Evolutionary conservation across 2,888 invertebrate species (phyloP).

Genomic region (Geotrupes spiniger): DNA sequence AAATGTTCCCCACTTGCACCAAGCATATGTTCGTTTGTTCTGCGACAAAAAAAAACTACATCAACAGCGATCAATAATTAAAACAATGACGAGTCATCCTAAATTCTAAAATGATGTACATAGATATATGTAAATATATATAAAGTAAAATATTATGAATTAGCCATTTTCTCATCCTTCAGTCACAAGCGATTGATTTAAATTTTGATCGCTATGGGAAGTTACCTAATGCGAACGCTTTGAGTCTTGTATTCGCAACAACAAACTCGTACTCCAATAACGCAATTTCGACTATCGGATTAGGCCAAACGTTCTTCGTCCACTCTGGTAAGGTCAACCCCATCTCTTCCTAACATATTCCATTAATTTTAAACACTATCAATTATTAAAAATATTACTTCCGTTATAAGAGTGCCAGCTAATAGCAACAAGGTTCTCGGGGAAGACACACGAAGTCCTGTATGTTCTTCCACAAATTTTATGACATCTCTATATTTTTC

Average conservation of each 20-base stretch:
- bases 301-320: constrained; percentile 35
- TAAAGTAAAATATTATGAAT: too few species aligned
- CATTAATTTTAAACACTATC: neutral
- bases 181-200: too few species aligned
- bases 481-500: too few species aligned
- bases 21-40: too few species aligned
- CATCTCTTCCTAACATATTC: constrained; percentile 19
- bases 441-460: neutral
- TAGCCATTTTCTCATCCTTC: too few species aligned
- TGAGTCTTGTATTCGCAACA: constrained; percentile 14
- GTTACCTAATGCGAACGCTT: constrained; percentile 6
- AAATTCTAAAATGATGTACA: too few species aligned
- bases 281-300: constrained; percentile 35
- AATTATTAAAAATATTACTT: neutral
- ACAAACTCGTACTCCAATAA: constrained; percentile 40
- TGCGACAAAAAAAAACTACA: too few species aligned
- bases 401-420: neutral
- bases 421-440: neutral
- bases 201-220: too few species aligned
- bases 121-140: too few species aligned
- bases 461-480: neutral
- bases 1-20: neutral
- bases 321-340: constrained; percentile 40
- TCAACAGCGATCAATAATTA: too few species aligned
- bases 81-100: too few species aligned